Evolutionary conservation across 2,888 invertebrate species (phyloP).

Genomic region (Steinernema carpocapsae): DNA sequence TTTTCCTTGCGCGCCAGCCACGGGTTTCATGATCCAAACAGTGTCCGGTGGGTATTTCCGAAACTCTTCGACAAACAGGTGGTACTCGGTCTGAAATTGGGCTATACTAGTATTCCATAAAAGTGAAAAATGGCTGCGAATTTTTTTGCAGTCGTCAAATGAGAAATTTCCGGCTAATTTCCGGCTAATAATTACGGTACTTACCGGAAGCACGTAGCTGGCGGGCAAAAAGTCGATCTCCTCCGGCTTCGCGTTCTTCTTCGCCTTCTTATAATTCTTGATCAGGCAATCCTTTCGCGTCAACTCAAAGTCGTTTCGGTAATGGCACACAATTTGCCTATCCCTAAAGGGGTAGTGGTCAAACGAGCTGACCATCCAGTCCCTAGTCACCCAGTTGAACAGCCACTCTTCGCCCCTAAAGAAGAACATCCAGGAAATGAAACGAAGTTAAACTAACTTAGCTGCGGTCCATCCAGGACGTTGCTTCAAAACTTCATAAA

Average conservation of each 20-base stretch:
- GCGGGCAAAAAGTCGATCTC: slow-evolving; percentile 73
- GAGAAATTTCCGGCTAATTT: too few species aligned
- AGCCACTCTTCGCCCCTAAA: slow-evolving; percentile 73
- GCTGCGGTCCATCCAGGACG: slow-evolving; percentile 61
- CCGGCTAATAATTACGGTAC: neutral
- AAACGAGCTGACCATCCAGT: slow-evolving; percentile 72
- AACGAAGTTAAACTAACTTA: slow-evolving; percentile 45
- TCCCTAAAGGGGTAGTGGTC: slow-evolving; percentile 71
- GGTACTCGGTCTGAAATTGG: slow-evolving; percentile 73
- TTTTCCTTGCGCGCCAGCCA: slow-evolving; percentile 74
- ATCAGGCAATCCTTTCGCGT: slow-evolving; percentile 73
- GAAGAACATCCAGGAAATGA: neutral
- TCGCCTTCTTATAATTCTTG: slow-evolving; percentile 63
- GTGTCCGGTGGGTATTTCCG: slow-evolving; percentile 72
- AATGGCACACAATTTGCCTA: slow-evolving; percentile 74
- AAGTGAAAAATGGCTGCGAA: too few species aligned
- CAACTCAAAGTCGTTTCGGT: slow-evolving; percentile 75
- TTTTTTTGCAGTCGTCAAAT: too few species aligned
- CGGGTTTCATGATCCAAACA: slow-evolving; percentile 77
- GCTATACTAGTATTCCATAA: too few species aligned
- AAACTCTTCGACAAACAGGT: slow-evolving; percentile 75
- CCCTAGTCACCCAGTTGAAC: slow-evolving; percentile 75
- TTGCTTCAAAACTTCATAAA: slow-evolving; percentile 59
- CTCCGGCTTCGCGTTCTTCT: slow-evolving; percentile 50
- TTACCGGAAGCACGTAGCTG: slow-evolving; percentile 75